A percentile compares a stretch with the other conserved stretches of the same genome.
These are phyloP conservation scores for Drosophila neocordata DNA, from an alignment of 1,140 invertebrate species.

Conservation along the genomic window DNA sequence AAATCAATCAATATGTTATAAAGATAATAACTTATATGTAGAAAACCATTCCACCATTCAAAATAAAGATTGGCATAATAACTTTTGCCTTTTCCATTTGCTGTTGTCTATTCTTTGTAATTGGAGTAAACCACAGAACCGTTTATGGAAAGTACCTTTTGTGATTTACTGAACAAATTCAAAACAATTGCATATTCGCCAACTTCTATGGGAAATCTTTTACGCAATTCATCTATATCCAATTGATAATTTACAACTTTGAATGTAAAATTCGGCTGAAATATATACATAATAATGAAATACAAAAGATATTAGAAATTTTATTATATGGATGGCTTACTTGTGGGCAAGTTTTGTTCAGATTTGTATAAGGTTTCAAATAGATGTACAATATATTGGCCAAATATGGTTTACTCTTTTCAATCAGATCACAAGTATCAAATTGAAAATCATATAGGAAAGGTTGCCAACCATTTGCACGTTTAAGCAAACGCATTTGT, in stretches of 20 bases:
- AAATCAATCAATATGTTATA: too few species aligned
- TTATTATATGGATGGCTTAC: neutral
- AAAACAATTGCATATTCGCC: neutral
- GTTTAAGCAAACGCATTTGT: neutral
- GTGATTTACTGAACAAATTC: neutral
- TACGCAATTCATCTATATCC: neutral
- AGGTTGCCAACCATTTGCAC: neutral
- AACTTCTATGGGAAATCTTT: neutral
- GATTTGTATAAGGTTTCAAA: neutral
- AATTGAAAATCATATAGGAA: neutral
- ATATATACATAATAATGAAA: neutral
- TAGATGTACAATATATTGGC: neutral
- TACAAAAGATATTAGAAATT: too few species aligned
- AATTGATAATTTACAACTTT: neutral
- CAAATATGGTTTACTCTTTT: neutral
- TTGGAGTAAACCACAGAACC: neutral
- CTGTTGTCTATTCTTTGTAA: neutral
- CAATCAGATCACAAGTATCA: neutral
- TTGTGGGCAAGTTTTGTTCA: neutral
- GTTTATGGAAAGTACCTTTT: neutral
- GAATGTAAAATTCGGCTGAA: neutral
- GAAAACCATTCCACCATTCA: neutral
- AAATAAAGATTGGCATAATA: too few species aligned
- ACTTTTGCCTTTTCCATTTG: neutral
- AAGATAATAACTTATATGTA: too few species aligned